phyloP scores from a whole-genome alignment of 1,140 invertebrate genomes.

The Conopomorpha cramerella region DNA sequence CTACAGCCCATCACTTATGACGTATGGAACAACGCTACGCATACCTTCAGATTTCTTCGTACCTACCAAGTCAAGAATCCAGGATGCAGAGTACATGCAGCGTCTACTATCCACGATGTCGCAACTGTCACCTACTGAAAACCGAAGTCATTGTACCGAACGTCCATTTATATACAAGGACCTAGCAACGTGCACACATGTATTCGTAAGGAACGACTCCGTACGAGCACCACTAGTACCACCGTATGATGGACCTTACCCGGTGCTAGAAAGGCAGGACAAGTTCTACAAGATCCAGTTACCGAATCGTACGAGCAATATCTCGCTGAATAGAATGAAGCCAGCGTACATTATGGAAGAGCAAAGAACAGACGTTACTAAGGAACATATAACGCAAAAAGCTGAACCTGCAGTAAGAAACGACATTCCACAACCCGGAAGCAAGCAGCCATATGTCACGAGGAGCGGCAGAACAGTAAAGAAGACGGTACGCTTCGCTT shows the following conservation, averaged over 20 bases:
- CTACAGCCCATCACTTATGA: conserved; percentile 9
- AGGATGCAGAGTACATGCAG: background rate
- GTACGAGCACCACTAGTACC: conserved; percentile 5
- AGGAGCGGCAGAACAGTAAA: too few species aligned
- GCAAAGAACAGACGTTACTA: too few species aligned
- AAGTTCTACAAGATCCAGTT: conserved; percentile 6
- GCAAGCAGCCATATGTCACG: too few species aligned
- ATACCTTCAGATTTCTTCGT: conserved; percentile 11
- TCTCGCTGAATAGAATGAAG: conserved; percentile 21
- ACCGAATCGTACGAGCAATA: conserved; percentile 1
- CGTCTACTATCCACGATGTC: background rate
- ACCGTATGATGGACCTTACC: conserved; percentile 11
- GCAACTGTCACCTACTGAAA: background rate
- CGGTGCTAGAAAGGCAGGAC: conserved; percentile 6
- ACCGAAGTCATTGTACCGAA: conserved; percentile 4
- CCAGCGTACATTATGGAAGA: conserved; percentile 10
- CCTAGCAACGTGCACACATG: conserved; percentile 12
- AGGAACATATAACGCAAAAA: too few species aligned
- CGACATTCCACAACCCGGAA: too few species aligned
- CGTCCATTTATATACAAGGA: conserved; percentile 12
- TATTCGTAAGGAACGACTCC: conserved; percentile 13
- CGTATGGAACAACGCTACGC: conserved; percentile 6
- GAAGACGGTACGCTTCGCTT: too few species aligned
- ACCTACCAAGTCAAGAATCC: background rate
- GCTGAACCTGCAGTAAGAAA: too few species aligned